Evolutionary conservation across 64 coral and sea anemone genomes (phyloP).

Genomic region (Montipora capricornis): DNA sequence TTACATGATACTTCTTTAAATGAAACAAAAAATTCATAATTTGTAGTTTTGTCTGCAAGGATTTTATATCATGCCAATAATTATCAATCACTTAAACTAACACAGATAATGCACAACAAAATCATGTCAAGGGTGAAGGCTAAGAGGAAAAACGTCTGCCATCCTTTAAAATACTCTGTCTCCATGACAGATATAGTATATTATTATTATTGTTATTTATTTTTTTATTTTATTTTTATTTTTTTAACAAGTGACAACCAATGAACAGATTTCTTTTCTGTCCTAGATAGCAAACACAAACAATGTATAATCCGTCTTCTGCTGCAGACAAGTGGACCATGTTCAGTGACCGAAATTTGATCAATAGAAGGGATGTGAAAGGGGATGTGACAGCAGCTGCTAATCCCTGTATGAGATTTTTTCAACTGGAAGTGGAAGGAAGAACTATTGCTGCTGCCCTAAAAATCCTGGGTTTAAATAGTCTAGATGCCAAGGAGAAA

Average conservation of each 20-base stretch:
- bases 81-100: too few relatives aligned
- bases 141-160: too few relatives aligned
- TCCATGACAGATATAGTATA: too few relatives aligned
- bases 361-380: constrained; percentile 81
- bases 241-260: neutral
- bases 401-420: constrained; percentile 73
- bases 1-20: too few relatives aligned
- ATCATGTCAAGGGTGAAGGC: too few relatives aligned
- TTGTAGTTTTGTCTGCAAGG: too few relatives aligned
- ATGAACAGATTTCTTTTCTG: neutral
- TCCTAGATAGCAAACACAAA: constrained; percentile 64
- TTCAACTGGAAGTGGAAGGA: constrained; percentile 52
- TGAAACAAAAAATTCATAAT: too few relatives aligned
- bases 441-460: constrained; percentile 79
- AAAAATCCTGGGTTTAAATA: constrained; percentile 37
- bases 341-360: constrained; percentile 75
- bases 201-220: too few relatives aligned
- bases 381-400: constrained; percentile 59
- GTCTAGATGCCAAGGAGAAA: constrained; percentile 25
- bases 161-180: too few relatives aligned
- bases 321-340: constrained; percentile 75
- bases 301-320: constrained; percentile 64
- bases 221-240: too few relatives aligned
- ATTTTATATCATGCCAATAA: too few relatives aligned
- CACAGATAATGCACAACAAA: too few relatives aligned